Evolutionary conservation across 2,113 vertebrate species (phyloP).

Genomic region (Myiopsitta monachus): DNA sequence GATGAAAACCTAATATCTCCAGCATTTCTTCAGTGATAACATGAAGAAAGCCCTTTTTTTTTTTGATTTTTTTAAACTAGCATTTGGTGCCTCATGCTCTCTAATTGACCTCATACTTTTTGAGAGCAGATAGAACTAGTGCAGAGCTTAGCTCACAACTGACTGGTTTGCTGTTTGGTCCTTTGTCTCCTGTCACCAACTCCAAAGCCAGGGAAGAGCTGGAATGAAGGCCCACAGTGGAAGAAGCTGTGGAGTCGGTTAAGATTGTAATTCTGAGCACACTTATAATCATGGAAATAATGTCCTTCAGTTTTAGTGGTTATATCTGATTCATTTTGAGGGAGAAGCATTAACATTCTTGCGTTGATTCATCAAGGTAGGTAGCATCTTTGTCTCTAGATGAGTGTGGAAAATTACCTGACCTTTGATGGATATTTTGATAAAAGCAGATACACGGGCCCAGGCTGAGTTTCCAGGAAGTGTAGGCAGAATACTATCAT

Average conservation of each 20-base stretch:
- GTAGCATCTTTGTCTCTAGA: conserved; percentile 30
- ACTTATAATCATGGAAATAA: background rate
- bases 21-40: background rate
- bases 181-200: background rate
- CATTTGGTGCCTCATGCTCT: rapidly evolving
- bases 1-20: background rate
- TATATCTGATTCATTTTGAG: background rate
- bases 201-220: background rate
- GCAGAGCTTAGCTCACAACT: background rate
- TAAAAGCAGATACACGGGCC: conserved; percentile 12
- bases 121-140: background rate
- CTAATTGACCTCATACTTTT: background rate
- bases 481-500: conserved; percentile 3
- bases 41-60: background rate
- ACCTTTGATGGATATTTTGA: conserved; percentile 69
- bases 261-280: background rate
- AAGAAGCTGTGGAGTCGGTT: background rate
- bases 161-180: background rate
- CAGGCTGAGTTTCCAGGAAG: conserved; percentile 66
- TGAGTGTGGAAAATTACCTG: conserved; percentile 67
- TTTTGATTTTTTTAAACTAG: background rate
- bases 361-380: conserved; percentile 19
- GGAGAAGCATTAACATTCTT: conserved; percentile 8
- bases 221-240: background rate
- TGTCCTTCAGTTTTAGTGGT: background rate